These are phyloP conservation scores for Buphagus erythrorhynchus DNA, from an alignment of 2,797 vertebrate genomes.

Conservation along the genomic window DNA sequence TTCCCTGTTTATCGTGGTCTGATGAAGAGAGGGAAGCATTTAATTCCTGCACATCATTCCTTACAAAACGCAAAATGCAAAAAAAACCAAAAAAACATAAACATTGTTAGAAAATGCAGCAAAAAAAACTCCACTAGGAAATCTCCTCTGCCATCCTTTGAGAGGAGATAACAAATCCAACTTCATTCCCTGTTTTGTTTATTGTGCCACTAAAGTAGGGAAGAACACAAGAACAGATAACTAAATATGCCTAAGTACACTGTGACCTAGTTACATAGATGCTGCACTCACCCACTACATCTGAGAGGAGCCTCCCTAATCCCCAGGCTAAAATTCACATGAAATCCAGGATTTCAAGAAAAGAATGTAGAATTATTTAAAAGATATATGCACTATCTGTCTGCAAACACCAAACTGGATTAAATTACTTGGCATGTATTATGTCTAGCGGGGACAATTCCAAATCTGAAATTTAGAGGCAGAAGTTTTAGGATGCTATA, in stretches of 20 bases:
- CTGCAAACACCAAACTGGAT: neutral
- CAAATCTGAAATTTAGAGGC: neutral
- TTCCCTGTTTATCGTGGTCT: neutral
- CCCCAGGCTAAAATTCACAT: constrained; percentile 16
- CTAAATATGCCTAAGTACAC: neutral
- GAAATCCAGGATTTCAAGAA: constrained; percentile 34
- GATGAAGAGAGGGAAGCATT: neutral
- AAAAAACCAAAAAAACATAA: neutral
- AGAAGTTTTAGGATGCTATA: neutral
- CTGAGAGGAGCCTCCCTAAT: constrained; percentile 6
- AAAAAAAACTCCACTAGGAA: neutral
- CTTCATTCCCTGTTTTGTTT: neutral
- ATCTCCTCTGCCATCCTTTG: neutral
- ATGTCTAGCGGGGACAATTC: neutral
- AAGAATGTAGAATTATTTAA: constrained; percentile 30
- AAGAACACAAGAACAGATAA: constrained; percentile 5
- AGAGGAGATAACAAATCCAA: neutral
- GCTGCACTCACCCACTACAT: neutral
- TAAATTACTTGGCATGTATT: neutral
- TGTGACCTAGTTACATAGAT: constrained; percentile 27
- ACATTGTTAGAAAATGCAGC: neutral
- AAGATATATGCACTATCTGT: neutral
- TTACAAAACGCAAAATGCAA: neutral
- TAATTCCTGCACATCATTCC: neutral
- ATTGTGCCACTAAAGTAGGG: neutral